Percentiles rank a stretch among this genome's conserved stretches.
These are phyloP conservation scores for Melanotaenia parkinsoni DNA, from an alignment of 2,797 vertebrate genomes.

Conservation along the genomic window DNA sequence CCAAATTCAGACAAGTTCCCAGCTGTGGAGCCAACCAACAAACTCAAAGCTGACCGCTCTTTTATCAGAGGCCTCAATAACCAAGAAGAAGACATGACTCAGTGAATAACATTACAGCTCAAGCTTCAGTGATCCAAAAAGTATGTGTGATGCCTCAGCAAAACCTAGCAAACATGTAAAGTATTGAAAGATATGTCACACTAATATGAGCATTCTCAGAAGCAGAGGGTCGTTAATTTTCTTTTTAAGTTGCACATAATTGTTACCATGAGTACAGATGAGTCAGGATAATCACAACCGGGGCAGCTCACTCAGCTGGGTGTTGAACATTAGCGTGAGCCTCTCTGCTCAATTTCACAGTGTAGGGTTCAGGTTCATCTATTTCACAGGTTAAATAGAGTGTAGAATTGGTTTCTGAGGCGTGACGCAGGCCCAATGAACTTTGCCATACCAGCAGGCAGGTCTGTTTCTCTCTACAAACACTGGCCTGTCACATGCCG, in stretches of 20 bases:
- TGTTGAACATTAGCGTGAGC: conserved; percentile 41
- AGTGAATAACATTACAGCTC: conserved; percentile 19
- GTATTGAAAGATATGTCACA: conserved; percentile 58
- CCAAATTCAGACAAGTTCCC: conserved; percentile 43
- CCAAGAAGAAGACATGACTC: conserved; percentile 28
- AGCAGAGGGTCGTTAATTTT: conserved; percentile 53
- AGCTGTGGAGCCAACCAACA: conserved; percentile 51
- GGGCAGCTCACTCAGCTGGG: conserved; percentile 42
- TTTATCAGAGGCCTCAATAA: conserved; percentile 26
- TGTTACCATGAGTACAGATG: conserved; percentile 58
- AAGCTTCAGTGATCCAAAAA: conserved; percentile 17
- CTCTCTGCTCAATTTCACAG: conserved; percentile 63
- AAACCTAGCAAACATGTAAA: conserved; percentile 38
- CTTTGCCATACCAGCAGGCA: conserved; percentile 34
- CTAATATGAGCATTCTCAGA: conserved; percentile 50
- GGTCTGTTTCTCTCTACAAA: conserved; percentile 52
- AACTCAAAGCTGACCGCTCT: conserved; percentile 13
- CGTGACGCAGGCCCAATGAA: conserved; percentile 52
- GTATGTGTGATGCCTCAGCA: conserved; percentile 27
- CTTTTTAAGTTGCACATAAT: conserved; percentile 63
- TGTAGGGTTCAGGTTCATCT: conserved; percentile 39
- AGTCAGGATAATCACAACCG: conserved; percentile 54
- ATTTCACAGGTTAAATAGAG: conserved; percentile 62
- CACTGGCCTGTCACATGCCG: conserved; percentile 24
- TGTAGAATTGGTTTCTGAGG: conserved; percentile 61